Percentiles rank a stretch among this genome's conserved stretches.
Evolutionary conservation across 2,797 vertebrate genomes (phyloP).

Genomic region (Enteromius treurensis): DNA sequence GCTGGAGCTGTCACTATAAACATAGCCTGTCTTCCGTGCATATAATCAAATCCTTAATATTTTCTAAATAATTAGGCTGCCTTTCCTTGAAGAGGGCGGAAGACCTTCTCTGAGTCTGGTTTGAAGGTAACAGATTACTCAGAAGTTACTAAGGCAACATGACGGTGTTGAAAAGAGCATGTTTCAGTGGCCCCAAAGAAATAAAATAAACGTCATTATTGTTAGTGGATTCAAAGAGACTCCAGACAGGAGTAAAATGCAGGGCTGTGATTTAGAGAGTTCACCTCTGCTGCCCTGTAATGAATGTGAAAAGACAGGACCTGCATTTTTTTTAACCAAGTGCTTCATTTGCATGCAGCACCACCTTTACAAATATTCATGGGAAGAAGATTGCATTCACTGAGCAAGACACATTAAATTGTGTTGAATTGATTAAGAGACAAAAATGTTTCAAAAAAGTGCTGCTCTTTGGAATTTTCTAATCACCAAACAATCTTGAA

Average conservation of each 20-base stretch:
- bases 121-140: conserved; percentile 27
- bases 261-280: neutral
- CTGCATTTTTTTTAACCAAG: neutral
- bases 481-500: neutral
- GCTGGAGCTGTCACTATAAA: neutral
- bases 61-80: neutral
- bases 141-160: conserved; percentile 67
- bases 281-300: neutral
- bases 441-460: neutral
- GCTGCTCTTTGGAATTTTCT: neutral
- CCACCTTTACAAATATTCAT: neutral
- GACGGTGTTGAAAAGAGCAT: conserved; percentile 49
- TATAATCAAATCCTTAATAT: neutral
- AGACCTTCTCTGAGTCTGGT: conserved; percentile 53
- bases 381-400: neutral
- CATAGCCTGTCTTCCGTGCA: neutral
- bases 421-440: too few species aligned
- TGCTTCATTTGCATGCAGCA: neutral
- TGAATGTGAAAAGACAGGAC: conserved; percentile 14
- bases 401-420: neutral
- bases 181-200: conserved; percentile 36
- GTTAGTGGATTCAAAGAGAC: conserved; percentile 38
- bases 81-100: conserved; percentile 48
- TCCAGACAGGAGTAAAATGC: conserved; percentile 16
- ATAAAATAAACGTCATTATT: conserved; percentile 46